Evolutionary conservation across 2,113 vertebrate species (phyloP), one percentile per base, ranked within the genome.

Genomic region (Gobio gobio): DNA sequence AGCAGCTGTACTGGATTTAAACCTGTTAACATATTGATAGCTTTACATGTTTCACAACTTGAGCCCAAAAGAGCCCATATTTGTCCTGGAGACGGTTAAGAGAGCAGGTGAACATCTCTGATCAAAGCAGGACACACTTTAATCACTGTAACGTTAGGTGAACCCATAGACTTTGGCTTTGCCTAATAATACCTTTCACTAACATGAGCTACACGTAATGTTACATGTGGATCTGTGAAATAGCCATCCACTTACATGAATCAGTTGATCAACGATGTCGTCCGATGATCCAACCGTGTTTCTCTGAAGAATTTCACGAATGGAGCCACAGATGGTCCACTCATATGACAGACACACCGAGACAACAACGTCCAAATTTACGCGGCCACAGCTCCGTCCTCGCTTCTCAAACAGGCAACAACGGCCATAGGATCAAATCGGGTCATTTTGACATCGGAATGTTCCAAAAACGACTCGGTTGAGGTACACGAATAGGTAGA

Each of bases 221-320:
- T 45, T 59, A 51, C 56, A 75, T 45, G 56, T 12, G 78, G 66
- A 33, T 64, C 36, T n/a, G 22, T 78, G 36, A 36, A 51, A n/a
- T 22, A 70, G 73, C 22, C 43, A 14, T 81, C 49, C 58, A 94
- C 94, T 94, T 89, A 94, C 93, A 94, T 94, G 92, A 94, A 94
- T 91, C 92, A 90, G 85, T 91, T 88, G 56, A 36, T 81, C 76
- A 75, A 66, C 82, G 82, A 86, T 87, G 85, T 90, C 89, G 92
- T 91, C 93, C 91, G 66, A 73, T 47, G 83, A 12, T 45, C 81
- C 84, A 84, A 59, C 78, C 78, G 77, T 68, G 84, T 82, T 83
- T 83, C 84, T 84, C 68, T 72, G 88, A 87, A 87, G 83, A 86
- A 86, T 54, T 81, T 84, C 84, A 58, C 49, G 56, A 85, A 87